phyloP scores from a whole-genome alignment of 2,113 vertebrate species.

The Spilogale gracilis region DNA sequence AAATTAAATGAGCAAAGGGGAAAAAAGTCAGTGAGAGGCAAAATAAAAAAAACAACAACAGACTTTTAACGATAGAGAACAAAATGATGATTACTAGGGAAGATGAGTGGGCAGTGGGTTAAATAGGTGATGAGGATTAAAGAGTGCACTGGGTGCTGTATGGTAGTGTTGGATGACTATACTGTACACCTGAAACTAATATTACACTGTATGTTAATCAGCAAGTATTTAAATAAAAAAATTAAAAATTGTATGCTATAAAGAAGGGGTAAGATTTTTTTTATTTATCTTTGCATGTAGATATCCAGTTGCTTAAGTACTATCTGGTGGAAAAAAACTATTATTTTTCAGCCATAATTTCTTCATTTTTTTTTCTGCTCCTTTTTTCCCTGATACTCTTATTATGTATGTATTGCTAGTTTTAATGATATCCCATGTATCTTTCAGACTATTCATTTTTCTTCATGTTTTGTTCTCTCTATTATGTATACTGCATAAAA shows the following conservation, averaged over 20 bases:
- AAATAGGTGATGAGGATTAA: background rate
- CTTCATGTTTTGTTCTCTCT: background rate
- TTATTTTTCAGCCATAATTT: background rate
- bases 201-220: background rate
- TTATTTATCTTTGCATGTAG: background rate
- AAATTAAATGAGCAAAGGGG: background rate
- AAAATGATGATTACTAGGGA: background rate
- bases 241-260: background rate
- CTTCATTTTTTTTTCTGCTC: background rate
- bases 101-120: background rate
- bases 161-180: background rate
- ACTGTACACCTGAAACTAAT: background rate
- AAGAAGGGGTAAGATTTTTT: background rate
- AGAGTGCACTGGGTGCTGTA: background rate
- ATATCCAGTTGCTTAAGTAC: background rate
- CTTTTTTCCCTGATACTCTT: background rate
- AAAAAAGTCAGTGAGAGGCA: background rate
- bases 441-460: background rate
- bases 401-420: background rate
- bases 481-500: background rate
- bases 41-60: background rate
- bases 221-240: background rate
- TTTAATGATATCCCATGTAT: no score
- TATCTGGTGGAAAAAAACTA: background rate
- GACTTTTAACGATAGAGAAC: background rate